Base-by-base conservation (phyloP, 2,113 vertebrate genomes). In the Saimiri boliviensis region DNA sequence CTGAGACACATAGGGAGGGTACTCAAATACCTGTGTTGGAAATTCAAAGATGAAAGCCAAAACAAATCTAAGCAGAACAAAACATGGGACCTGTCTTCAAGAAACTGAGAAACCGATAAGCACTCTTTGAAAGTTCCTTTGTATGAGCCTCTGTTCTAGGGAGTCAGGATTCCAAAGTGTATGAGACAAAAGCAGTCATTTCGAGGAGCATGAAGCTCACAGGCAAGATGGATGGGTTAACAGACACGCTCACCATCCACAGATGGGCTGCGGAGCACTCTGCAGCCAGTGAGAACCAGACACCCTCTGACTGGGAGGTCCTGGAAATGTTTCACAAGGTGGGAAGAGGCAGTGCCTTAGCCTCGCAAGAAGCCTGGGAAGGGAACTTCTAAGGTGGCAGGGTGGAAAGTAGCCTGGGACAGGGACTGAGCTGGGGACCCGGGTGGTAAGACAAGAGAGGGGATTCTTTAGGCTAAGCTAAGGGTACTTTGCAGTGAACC, bases 241-340 rank as follows among this genome's bases (percentile, higher is more conserved):
- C 1, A 16, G 0, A 45, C 13, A 4, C 0, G 12, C 10, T 27
- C 7, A 3, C 25, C 9, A 5, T 27, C 14, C 3, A 8, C 9
- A 1, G 23, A 40, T 52, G 45, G 0, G 20, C 42, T 19, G 2
- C 0, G 35, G 89, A 63, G 19, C 4, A 3, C 47, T 45, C 8
- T 8, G 6, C 47, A 35, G 23, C 2, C 27, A 1, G 10, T 14
- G 63, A 63, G 17, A 25, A 1, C 40, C 19, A 40, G 16, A 35
- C 1, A 2, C 20, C 11, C 9, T 37, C 27, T 4, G 58, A 5
- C 11, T 20, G 10, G 37, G 2, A 58, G 80, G 21, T 68, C 73
- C 42, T 40, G 32, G 0, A 17, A 11, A 0, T 14, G 1, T 23
- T 73, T 47, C 68, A 58, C 40, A 4, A 20, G 70, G 42, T 30